Evolutionary conservation across 2,797 vertebrate genomes (phyloP), one percentile per base, ranked within the genome.

Genomic region (Sebastes elongatus): DNA sequence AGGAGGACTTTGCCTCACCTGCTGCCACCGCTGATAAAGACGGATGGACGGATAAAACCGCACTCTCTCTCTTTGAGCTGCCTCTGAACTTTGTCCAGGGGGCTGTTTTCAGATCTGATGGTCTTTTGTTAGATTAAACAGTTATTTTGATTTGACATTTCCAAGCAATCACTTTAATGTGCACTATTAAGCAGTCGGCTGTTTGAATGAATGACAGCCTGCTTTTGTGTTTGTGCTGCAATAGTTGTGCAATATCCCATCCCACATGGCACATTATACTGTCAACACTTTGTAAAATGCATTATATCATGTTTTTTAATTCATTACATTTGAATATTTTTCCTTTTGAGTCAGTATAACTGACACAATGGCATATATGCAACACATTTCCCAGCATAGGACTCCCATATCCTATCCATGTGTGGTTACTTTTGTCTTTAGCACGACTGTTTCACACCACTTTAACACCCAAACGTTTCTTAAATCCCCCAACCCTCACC

Each of bases 21-120:
- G 82, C 86, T 90, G 82, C 38, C 53, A 81, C 33, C 52, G 61
- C 74, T 76, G 83, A 90, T 87, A 80, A 88, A 87, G 83, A 87
- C 23, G 55, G 87, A 90, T 61, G 61, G 70, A 74, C 0, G 33
- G 82, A 87, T 86, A 83, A 84, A 88, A 75, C 30, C 74, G 22
- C 60, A 6, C 25, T 75, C 7, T 74, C 28, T 42, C 84, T 42
- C 38, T 90, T 80, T 71, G 60, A 87, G 68, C 62, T 6, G 78
- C 83, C 69, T 76, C 74, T 84, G 62, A 88, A 81, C 71, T 86
- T 71, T 69, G 68, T 75, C 80, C 80, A 76, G 56, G 62, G 71
- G 46, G 61, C 4, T 20, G 6, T 62, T 88, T 62, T 76, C 56
- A 49, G 56, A 76, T 86, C 63, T 46, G 53, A 63, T 66, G 74